Percentiles rank a stretch among this genome's conserved stretches.
Evolutionary conservation across 2,797 vertebrate genomes (phyloP).

Genomic region (Chaenodraco wilsoni): DNA sequence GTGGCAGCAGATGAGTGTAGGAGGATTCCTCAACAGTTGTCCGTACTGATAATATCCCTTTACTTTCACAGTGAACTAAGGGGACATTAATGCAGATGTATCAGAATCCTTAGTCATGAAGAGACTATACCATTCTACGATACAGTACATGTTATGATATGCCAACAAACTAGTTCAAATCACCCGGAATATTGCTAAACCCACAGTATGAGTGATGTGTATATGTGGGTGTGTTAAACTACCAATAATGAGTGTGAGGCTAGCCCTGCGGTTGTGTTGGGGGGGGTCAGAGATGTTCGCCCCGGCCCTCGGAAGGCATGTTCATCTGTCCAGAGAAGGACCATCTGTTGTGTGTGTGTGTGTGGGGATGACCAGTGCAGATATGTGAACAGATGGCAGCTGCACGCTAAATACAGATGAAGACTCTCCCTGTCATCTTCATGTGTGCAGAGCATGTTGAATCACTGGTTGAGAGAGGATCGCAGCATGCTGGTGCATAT

Average conservation of each 20-base stretch:
- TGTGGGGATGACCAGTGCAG: conserved; percentile 25
- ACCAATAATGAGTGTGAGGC: neutral
- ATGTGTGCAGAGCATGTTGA: neutral
- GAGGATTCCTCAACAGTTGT: conserved; percentile 2
- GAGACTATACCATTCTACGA: too few relatives aligned
- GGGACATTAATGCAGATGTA: too few relatives aligned
- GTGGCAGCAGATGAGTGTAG: neutral
- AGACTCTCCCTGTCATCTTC: conserved; percentile 18
- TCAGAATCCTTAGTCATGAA: too few relatives aligned
- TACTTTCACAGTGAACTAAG: neutral
- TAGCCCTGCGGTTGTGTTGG: conserved; percentile 16
- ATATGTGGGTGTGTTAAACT: neutral
- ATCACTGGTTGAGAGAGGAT: neutral
- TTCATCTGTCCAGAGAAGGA: conserved; percentile 52
- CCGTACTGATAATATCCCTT: conserved; percentile 14
- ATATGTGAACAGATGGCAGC: conserved; percentile 69
- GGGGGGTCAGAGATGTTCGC: conserved; percentile 27
- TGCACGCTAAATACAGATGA: conserved; percentile 72
- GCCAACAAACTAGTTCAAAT: neutral
- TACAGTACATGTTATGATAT: neutral
- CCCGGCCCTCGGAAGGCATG: conserved; percentile 35
- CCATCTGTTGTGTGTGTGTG: conserved; percentile 69
- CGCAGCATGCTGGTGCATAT: neutral
- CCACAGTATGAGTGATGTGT: neutral
- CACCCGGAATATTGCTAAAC: neutral